A percentile compares a stretch with the other conserved stretches of the same genome.
phyloP scores from a whole-genome alignment of 2,888 invertebrate genomes.

The Cheilosia vernalis region DNA sequence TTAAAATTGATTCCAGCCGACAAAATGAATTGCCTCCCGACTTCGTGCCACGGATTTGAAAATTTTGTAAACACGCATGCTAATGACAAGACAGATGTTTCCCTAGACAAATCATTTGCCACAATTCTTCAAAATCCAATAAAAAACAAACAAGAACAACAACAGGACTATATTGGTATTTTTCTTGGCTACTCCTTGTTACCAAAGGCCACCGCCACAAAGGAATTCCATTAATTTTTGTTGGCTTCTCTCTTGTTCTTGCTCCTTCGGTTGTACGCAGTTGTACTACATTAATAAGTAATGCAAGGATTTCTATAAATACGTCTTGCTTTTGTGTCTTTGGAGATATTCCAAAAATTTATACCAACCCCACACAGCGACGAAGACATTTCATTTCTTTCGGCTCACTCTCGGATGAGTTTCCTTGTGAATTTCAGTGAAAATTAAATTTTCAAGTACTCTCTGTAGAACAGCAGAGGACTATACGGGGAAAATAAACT shows the following conservation, averaged over 20 bases:
- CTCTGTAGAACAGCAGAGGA: constrained; percentile 21
- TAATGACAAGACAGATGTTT: constrained; percentile 50
- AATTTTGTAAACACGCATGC: constrained; percentile 41
- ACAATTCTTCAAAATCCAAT: constrained; percentile 12
- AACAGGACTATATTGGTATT: not conserved
- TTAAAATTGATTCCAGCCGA: constrained; percentile 58
- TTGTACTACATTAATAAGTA: constrained; percentile 61
- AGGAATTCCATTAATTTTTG: constrained; percentile 39
- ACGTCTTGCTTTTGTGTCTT: not conserved
- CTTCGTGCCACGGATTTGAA: constrained; percentile 53
- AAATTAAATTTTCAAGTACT: constrained; percentile 55
- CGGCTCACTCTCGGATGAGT: constrained; percentile 25
- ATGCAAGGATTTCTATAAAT: constrained; percentile 40
- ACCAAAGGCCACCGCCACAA: constrained; percentile 10
- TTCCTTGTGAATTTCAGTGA: constrained; percentile 44
- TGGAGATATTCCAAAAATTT: not conserved
- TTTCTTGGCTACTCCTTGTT: constrained; percentile 1
- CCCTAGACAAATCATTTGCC: constrained; percentile 47
- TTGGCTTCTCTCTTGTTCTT: not conserved
- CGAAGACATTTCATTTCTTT: constrained; percentile 31
- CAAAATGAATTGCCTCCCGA: constrained; percentile 65
- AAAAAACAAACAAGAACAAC: not conserved
- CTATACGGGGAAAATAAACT: constrained; percentile 18
- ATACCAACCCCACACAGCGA: not conserved
- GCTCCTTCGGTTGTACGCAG: constrained; percentile 40